Base-by-base conservation (phyloP, 2,888 invertebrate species). In the Marasmarcha lunaedactyla region DNA sequence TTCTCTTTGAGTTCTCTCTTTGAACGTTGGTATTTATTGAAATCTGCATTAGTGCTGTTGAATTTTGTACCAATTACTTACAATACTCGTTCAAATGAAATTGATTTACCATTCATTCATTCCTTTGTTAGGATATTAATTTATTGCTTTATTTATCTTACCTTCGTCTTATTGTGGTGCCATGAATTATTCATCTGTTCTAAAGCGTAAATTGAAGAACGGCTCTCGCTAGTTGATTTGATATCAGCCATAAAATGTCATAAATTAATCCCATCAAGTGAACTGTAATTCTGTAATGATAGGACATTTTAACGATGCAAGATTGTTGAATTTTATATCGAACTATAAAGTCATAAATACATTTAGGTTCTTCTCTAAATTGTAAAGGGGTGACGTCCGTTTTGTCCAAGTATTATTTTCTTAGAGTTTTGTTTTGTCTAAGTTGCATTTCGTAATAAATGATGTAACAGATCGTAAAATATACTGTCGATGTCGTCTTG, bases 381-480 rank as follows among this genome's bases (percentile, higher is more conserved):
- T 20, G 30, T 30, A 11, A 20, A 52, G 52, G 62, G 66, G 59
- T 60, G 58, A 52, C 56, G 62, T 57, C 59, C 60, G 63, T 63
- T 69, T 68, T 70, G 65, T 67, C 67, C 67, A 65, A 65, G 55
- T 62, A 51, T 50, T 59, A 65, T 59, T 56, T 58, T 54, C 50
- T 47, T 52, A 55, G 63, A 67, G 71, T 69, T 5, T 20, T 71
- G 69, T 74, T 68, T 67, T 64, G 57, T 52, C 51, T 51, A 54
- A 20, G 54, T 59, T 54, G 54, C 59, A 54, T 60, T 57, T 50
- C 51, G 67, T 68, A 63, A 70, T 72, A 71, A 77, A 81, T 73
- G 67, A 74, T 71, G 71, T 76, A 77, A 71, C 73, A 65, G 65
- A 58, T 76, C 77, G 71, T 79, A 77, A 81, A 81, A 55, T 58